Base-by-base conservation (phyloP, 2,113 vertebrate genomes). In the Sylvilagus bachmani region DNA sequence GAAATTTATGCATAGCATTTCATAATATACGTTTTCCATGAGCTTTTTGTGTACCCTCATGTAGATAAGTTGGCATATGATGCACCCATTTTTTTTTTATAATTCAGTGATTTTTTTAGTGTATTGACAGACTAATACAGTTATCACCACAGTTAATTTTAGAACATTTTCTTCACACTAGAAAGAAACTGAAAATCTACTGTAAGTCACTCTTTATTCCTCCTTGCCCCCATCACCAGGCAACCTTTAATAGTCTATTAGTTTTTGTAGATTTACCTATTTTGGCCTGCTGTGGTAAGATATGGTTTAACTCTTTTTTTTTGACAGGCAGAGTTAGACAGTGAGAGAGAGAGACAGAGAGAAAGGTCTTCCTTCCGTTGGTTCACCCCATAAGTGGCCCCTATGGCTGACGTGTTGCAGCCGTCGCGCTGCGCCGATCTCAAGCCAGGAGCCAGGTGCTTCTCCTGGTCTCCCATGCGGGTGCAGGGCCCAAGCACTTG, bases 381-480 rank as follows among this genome's bases (percentile, higher is more conserved):
- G n/a, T n/a, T n/a, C n/a, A n/a, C n/a, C n/a, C n/a, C n/a, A n/a
- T n/a, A n/a, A n/a, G n/a, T n/a, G n/a, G n/a, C n/a, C n/a, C n/a
- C n/a, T n/a, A n/a, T n/a, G n/a, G n/a, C n/a, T n/a, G n/a, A n/a
- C n/a, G n/a, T n/a, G n/a, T n/a, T n/a, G n/a, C n/a, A n/a, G n/a
- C n/a, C n/a, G n/a, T n/a, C n/a, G n/a, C n/a, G n/a, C n/a, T n/a
- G n/a, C n/a, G n/a, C n/a, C n/a, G n/a, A n/a, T n/a, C n/a, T n/a
- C n/a, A n/a, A n/a, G 17, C 12, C 55, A 58, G 55, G 17, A 58
- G 5, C 55, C 14, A 17, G 19, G 17, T 6, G 14, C 19, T 16
- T 58, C 55, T 17, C 3, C 14, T 1, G 6, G 13, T 58, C 55
- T 19, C 6, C 19, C 19, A 19, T 4, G 0, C 5, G 6, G 55